phyloP scores from a whole-genome alignment of 2,888 invertebrate species.

The Plebejus anna region DNA sequence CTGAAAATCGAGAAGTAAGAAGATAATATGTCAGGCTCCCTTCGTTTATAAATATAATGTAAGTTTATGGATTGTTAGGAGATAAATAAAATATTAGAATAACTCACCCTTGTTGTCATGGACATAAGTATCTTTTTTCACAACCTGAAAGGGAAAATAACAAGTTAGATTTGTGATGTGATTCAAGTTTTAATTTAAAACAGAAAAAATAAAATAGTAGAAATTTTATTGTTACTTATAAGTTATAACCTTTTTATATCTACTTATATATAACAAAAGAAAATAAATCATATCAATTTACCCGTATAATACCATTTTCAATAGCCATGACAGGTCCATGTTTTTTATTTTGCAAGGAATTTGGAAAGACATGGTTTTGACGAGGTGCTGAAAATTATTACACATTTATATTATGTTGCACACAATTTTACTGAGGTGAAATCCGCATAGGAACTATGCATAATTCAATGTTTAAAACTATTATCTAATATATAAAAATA shows the following conservation, averaged over 20 bases:
- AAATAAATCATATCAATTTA: constrained; percentile 37
- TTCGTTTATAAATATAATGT: not conserved
- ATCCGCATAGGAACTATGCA: too few relatives aligned
- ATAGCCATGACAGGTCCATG: constrained; percentile 66
- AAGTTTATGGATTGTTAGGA: not conserved
- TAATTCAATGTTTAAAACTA: too few relatives aligned
- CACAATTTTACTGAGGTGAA: too few relatives aligned
- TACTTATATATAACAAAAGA: not conserved
- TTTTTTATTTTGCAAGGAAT: constrained; percentile 44
- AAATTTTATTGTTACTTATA: too few relatives aligned
- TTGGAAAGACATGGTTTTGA: not conserved
- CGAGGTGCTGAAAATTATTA: not conserved
- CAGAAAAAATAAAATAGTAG: too few relatives aligned
- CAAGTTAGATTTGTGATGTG: not conserved
- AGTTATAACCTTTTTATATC: not conserved
- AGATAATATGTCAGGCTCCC: not conserved
- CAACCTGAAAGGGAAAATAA: constrained; percentile 35
- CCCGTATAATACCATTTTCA: constrained; percentile 74
- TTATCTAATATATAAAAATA: too few relatives aligned
- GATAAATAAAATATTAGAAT: not conserved
- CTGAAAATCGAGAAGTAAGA: not conserved
- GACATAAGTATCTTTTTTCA: constrained; percentile 35
- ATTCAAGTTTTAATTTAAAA: too few relatives aligned
- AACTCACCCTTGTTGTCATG: constrained; percentile 35
- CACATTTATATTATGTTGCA: not conserved